phyloP scores from a whole-genome alignment of 2,797 vertebrate genomes.

The Acipenser transmontanus region DNA sequence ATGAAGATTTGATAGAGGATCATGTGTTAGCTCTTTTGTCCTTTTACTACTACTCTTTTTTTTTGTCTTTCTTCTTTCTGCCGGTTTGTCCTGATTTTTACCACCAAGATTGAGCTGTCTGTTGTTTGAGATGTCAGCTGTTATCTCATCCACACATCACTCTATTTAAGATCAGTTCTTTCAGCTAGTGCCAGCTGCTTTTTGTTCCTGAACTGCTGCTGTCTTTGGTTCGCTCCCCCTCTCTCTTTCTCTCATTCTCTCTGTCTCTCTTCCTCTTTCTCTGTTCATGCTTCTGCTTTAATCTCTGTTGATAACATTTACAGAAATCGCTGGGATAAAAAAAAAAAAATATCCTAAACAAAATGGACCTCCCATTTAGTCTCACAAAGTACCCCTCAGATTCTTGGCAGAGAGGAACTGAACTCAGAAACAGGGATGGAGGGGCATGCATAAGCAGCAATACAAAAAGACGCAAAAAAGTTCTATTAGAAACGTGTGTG shows the following conservation, averaged over 20 bases:
- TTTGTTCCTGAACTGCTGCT: slow-evolving; percentile 6
- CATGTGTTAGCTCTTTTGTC: slow-evolving; percentile 60
- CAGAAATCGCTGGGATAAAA: slow-evolving; percentile 12
- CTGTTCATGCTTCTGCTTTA: slow-evolving; percentile 21
- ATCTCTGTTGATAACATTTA: slow-evolving; percentile 27
- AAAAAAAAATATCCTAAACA: not conserved
- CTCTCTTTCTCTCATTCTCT: not conserved
- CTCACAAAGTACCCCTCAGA: slow-evolving; percentile 21
- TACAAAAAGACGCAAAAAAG: slow-evolving; percentile 16
- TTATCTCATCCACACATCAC: slow-evolving; percentile 32
- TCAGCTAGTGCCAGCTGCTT: slow-evolving; percentile 26
- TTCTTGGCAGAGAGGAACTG: slow-evolving; percentile 19
- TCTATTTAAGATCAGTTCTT: slow-evolving; percentile 32
- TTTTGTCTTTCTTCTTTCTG: slow-evolving; percentile 32
- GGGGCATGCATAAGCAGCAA: slow-evolving; percentile 29
- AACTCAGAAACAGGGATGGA: slow-evolving; percentile 20
- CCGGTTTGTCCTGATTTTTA: slow-evolving; percentile 28
- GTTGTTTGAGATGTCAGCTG: slow-evolving; percentile 35
- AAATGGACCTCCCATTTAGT: slow-evolving; percentile 22
- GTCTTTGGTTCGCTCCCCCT: slow-evolving; percentile 7
- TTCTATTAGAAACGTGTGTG: no score
- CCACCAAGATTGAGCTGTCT: slow-evolving; percentile 35
- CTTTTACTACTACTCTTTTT: slow-evolving; percentile 19
- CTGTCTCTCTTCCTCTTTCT: slow-evolving; percentile 1
- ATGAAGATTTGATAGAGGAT: slow-evolving; percentile 50